Evolutionary conservation across 2,888 invertebrate genomes (phyloP), one percentile per base, ranked within the genome.

Genomic region (Agonum fuliginosum): DNA sequence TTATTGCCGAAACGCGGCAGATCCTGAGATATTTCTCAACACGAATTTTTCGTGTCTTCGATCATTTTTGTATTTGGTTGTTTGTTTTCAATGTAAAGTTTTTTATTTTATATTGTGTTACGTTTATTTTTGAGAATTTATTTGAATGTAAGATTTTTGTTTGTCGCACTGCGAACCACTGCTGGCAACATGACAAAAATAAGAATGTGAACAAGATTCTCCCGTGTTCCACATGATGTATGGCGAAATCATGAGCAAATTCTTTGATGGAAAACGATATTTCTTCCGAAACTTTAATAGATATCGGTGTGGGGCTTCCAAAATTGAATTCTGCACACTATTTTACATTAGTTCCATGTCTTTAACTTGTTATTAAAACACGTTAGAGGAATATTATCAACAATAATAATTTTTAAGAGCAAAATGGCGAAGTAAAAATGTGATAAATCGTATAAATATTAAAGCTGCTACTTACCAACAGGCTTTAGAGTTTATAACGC

Each of bases 171-270:
- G 58, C 58, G 58, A 62, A 27, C 12, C 46, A 30, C 17, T 22
- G 58, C 58, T 62, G 58, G 58, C 58, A 62, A 62, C 58, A 30
- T 62, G 58, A 62, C 58, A 62, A 62, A 62, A 62, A 62, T 20
- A 10, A 62, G 58, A 62, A 1, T 27, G 8, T 17, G 8, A 17
- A 30, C 54, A 17, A 30, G 46, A 46, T 17, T 46, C 17, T 4
- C 2, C 17, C 1, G 17, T 6, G 12, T 30, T 30, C 30, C 14
- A 6, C 17, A 46, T 46, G 46, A 17, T 46, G 46, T 12, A 46
- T 17, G 46, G 12, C 4, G 19, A 46, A 46, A 17, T 46, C 46
- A 46, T 46, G 46, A 46, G 14, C 17, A 41, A 12, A 46, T 3
- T 37, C 17, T 41, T 8, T 30, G 8, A 30, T 30, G 30, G 3